A percentile compares a stretch with the other conserved stretches of the same genome.
phyloP scores from a whole-genome alignment of 2,797 vertebrate species.

The Falco rusticolus region DNA sequence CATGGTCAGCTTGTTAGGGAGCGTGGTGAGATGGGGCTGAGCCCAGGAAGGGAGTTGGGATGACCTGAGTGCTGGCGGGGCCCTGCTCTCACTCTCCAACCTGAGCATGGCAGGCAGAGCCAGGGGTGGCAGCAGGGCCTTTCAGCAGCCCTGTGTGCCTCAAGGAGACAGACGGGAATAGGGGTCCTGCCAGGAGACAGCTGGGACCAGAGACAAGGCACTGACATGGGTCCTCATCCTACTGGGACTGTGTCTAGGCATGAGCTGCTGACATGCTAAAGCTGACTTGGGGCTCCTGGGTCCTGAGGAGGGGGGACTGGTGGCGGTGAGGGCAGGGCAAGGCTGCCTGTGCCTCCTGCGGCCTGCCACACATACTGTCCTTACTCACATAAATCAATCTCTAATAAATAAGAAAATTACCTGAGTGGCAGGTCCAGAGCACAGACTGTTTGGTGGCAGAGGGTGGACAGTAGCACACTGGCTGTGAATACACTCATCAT shows the following conservation, averaged over 20 bases:
- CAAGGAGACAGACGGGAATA: too few species aligned
- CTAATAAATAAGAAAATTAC: not conserved
- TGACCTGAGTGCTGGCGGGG: not conserved
- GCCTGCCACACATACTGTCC: not conserved
- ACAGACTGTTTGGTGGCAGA: not conserved
- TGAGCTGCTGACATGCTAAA: not conserved
- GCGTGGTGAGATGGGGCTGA: not conserved
- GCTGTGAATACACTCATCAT: not conserved
- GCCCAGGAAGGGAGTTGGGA: not conserved
- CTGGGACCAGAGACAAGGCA: not conserved
- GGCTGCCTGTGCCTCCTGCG: not conserved
- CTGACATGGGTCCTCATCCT: too few species aligned
- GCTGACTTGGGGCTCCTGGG: not conserved
- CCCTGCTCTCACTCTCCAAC: not conserved
- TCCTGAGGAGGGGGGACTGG: rapidly evolving
- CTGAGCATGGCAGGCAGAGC: not conserved
- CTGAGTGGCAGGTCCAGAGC: not conserved
- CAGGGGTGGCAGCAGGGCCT: not conserved
- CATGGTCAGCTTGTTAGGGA: not conserved
- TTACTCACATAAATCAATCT: not conserved
- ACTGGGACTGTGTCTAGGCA: not conserved
- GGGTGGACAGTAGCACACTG: not conserved
- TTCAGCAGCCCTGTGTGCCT: not conserved
- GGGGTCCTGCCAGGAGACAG: rapidly evolving
- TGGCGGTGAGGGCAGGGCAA: not conserved